A percentile compares a stretch with the other conserved stretches of the same genome.
Conservation (phyloP, 30 jellyfish, hydroid and myxozoan species). For the Chironex yamaguchii region DNA sequence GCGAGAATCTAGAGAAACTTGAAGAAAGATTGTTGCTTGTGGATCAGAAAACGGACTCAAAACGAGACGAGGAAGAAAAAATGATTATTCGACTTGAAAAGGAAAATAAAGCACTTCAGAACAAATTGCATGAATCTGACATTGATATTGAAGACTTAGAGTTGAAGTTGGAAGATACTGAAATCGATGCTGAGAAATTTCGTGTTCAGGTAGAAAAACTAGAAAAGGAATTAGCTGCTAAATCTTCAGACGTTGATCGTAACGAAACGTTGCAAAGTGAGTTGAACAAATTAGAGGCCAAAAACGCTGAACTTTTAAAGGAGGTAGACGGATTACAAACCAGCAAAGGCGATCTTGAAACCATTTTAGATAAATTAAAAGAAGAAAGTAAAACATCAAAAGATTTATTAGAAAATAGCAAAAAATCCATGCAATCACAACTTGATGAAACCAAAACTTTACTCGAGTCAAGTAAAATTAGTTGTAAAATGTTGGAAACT, state of each 20-base stretch:
- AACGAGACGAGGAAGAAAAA: slow-evolving; percentile 60
- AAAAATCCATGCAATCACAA: neutral
- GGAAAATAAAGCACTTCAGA: slow-evolving; percentile 54
- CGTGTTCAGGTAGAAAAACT: slow-evolving; percentile 18
- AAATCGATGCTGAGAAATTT: slow-evolving; percentile 56
- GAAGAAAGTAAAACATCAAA: neutral
- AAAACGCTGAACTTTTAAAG: neutral
- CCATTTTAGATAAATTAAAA: neutral
- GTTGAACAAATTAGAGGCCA: neutral
- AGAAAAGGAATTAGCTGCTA: neutral
- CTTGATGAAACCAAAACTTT: neutral
- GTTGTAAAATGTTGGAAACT: neutral
- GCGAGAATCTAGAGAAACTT: slow-evolving; percentile 70
- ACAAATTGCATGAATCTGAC: slow-evolving; percentile 11
- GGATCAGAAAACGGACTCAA: slow-evolving; percentile 9
- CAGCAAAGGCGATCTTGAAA: neutral
- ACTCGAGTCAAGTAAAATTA: neutral
- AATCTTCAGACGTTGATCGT: neutral
- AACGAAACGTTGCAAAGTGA: neutral
- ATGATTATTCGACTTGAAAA: slow-evolving; percentile 66
- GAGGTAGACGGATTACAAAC: slow-evolving; percentile 1
- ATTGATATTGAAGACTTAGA: slow-evolving; percentile 80
- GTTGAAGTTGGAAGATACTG: slow-evolving; percentile 44
- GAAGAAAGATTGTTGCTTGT: slow-evolving; percentile 56
- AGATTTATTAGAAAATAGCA: neutral